Evolutionary conservation across 2,888 invertebrate genomes (phyloP), one percentile per base, ranked within the genome.

Genomic region (Chrysomela aeneicollis): DNA sequence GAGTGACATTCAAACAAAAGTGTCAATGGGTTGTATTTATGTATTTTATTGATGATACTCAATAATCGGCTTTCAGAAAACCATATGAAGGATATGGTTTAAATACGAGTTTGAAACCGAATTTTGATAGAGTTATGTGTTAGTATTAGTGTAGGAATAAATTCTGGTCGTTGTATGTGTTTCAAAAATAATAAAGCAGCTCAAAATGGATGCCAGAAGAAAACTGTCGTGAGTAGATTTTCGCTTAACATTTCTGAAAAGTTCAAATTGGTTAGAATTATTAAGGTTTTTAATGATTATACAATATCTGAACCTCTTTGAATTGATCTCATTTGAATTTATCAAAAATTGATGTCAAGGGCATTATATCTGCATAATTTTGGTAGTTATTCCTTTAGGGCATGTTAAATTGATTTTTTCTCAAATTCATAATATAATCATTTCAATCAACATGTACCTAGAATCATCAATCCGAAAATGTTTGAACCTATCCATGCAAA

Each of bases 201-300:
- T 64, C 66, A 71, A 71, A 66, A 71, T 72, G 72, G 72, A 72
- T 64, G 72, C 72, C 66, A 72, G 69, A 69, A 68, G 75, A 61
- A 75, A 74, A 73, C 67, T 75, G 69, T 75, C 75, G 75, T 75
- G 68, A 74, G 74, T 74, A 61, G 37, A 63, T 61, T 58, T 63
- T 50, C 15, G 37, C 32, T 35, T 26, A 30, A 22, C 22, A 19
- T 37, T 35, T n/a, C n/a, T 37, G 54, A 2, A n/a, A 3, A 54
- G 12, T 54, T n/a, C 9, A 6, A 53, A 35, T 35, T 35, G 12
- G 12, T 37, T 15, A 9, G 17, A 17, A 42, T 42, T 5, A 15
- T 10, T 3, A 5, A 17, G n/a, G 2, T 10, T 17, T 5, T 42
- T 42, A 2, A 42, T 15, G 2, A 42, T 17, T 42, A 9, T 3